Percentiles rank a stretch among this genome's conserved stretches.
Conservation (phyloP, 1,140 invertebrate species). For the Drosophila nasuta region DNA sequence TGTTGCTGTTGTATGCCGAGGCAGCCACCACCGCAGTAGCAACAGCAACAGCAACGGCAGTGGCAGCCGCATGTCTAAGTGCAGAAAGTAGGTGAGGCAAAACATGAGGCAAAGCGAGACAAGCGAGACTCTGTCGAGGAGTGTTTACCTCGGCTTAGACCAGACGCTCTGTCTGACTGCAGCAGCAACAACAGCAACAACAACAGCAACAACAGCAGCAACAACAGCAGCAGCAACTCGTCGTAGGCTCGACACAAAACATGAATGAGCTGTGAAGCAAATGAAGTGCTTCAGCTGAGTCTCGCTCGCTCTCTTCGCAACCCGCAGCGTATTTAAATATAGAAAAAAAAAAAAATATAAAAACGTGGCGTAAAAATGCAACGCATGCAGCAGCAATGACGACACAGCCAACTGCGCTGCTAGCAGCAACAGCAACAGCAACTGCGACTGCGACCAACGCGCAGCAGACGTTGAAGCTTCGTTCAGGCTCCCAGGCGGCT, state of each 20-base stretch:
- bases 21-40: conserved; percentile 64
- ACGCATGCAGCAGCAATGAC: conserved; percentile 65
- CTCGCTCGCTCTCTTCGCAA: conserved; percentile 58
- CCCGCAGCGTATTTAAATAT: conserved; percentile 81
- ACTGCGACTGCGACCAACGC: conserved; percentile 36
- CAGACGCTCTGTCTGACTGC: conserved; percentile 47
- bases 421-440: conserved; percentile 26
- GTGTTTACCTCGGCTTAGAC: conserved; percentile 81
- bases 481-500: conserved; percentile 54
- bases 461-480: conserved; percentile 48
- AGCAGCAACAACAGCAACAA: neutral
- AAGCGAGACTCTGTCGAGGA: conserved; percentile 34
- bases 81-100: conserved; percentile 79
- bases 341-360: conserved; percentile 49
- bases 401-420: conserved; percentile 4
- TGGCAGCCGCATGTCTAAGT: conserved; percentile 56
- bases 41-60: conserved; percentile 17
- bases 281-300: conserved; percentile 75
- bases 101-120: conserved; percentile 62
- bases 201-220: neutral
- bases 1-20: conserved; percentile 21
- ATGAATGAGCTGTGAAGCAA: conserved; percentile 84
- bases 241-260: conserved; percentile 68
- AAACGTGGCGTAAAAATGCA: conserved; percentile 67
- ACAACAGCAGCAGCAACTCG: neutral